Percentiles rank a stretch among this genome's conserved stretches.
phyloP scores from a whole-genome alignment of 2,888 invertebrate genomes.

The Megaustenia siamemsis region DNA sequence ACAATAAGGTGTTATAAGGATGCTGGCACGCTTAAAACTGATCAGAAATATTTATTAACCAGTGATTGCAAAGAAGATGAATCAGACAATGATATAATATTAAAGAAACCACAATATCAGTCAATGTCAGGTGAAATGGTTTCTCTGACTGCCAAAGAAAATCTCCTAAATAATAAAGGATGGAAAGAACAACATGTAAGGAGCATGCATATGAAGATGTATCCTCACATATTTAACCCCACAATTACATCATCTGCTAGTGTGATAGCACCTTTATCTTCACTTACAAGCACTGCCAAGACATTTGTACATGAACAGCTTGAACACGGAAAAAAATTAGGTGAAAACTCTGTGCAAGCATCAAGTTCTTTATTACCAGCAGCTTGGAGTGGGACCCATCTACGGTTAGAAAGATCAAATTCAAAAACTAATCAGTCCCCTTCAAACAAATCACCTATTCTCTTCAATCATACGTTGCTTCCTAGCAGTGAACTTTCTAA shows the following conservation, averaged over 20 bases:
- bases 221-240: not conserved
- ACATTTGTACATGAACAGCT: not conserved
- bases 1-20: not conserved
- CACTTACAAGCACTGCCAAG: not conserved
- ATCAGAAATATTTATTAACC: not conserved
- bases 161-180: not conserved
- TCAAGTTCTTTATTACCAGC: not conserved
- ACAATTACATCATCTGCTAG: not conserved
- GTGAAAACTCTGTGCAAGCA: not conserved
- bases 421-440: not conserved
- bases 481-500: not conserved
- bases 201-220: not conserved
- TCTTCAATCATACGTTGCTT: not conserved
- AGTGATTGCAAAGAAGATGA: not conserved
- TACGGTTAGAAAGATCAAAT: not conserved
- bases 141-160: not conserved
- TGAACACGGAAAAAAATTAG: not conserved
- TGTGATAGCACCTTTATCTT: not conserved
- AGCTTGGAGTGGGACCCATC: not conserved
- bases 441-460: not conserved
- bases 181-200: not conserved
- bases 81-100: not conserved
- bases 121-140: not conserved
- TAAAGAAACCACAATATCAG: not conserved
- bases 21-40: not conserved